Evolutionary conservation across 2,888 invertebrate species (phyloP), one percentile per base, ranked within the genome.

Genomic region (Trichogramma dendrolimi): DNA sequence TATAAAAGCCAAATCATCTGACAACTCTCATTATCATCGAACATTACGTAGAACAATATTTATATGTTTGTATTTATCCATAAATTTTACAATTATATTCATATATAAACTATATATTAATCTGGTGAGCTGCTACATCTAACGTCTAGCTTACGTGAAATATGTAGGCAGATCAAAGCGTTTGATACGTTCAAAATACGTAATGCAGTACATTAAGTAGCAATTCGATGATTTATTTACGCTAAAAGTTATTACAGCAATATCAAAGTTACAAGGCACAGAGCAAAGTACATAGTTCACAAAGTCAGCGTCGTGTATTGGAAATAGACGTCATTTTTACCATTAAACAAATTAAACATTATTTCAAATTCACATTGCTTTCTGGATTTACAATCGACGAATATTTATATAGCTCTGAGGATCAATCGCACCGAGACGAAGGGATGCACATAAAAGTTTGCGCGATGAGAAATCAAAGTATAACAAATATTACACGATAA

Each of bases 241-340:
- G 42, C 42, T 27, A 38, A 44, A 44, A 49, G 11, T 46, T 5
- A 27, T 27, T 27, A 27, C 27, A 27, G 27, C 27, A 27, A 27
- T 27, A 27, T 27, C 27, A 27, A 27, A 27, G n/a, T 57, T 55
- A 55, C 53, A 64, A 64, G 64, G 64, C 64, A 64, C 64, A 61
- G 43, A 63, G 58, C 60, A 27, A 56, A 42, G 48, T n/a, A 44
- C 11, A 48, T 47, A 38, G 41, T 27, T 27, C 27, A 48, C 48
- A 48, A 14, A 48, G 14, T 48, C 14, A 48, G n/a, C n/a, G 11
- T n/a, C 5, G n/a, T 48, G 27, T 27, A 27, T 27, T 27, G 27
- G 27, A 27, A 27, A 27, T 27, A 27, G 27, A 27, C 27, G 27
- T 27, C 27, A 27, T 27, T 27, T 27, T 27, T 27, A 27, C 27